phyloP scores from a whole-genome alignment of 2,888 invertebrate genomes.

The Seira ritae region DNA sequence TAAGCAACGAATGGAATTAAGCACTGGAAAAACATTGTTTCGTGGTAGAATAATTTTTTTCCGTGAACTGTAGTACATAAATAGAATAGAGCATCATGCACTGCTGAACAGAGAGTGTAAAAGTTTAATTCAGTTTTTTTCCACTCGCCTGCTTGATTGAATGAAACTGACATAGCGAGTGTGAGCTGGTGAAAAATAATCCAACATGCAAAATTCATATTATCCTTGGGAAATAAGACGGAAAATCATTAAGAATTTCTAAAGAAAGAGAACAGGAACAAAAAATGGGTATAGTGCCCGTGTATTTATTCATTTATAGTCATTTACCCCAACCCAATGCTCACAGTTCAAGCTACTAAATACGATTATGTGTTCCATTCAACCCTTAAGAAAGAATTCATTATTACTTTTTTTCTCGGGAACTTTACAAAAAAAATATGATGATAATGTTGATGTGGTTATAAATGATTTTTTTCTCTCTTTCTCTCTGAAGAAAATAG shows the following conservation, averaged over 20 bases:
- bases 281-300: background rate
- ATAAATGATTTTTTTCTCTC: slow-evolving; percentile 20
- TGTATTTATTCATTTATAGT: too few species aligned
- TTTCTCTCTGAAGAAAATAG: background rate
- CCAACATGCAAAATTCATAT: slow-evolving; percentile 57
- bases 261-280: background rate
- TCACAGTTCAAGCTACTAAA: background rate
- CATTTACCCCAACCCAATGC: too few species aligned
- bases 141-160: slow-evolving; percentile 23
- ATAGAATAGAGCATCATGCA: too few species aligned
- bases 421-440: slow-evolving; percentile 15
- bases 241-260: slow-evolving; percentile 29
- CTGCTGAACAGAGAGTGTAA: background rate
- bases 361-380: background rate
- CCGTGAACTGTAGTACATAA: too few species aligned
- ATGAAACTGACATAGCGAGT: slow-evolving; percentile 26
- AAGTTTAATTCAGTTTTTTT: slow-evolving; percentile 15
- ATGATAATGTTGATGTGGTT: slow-evolving; percentile 21
- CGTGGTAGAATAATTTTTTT: too few species aligned
- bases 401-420: slow-evolving; percentile 11
- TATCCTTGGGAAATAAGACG: slow-evolving; percentile 43
- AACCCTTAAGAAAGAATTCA: slow-evolving; percentile 5
- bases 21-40: too few species aligned
- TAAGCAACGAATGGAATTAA: too few species aligned
- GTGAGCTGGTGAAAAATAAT: slow-evolving; percentile 10